Evolutionary conservation across 2,113 vertebrate genomes (phyloP).

Genomic region (Neogale vison): DNA sequence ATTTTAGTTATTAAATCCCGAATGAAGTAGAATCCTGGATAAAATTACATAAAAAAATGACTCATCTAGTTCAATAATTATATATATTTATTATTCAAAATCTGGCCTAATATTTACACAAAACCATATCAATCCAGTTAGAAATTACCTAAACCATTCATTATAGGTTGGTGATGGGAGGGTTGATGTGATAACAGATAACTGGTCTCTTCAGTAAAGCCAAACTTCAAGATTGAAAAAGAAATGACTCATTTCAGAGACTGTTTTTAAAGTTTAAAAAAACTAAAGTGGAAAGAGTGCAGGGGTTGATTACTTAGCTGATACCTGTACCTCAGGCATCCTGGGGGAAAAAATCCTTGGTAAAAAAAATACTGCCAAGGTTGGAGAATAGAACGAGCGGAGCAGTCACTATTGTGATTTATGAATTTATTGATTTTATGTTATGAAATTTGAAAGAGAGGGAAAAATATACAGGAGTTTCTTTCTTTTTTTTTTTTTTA

Average conservation of each 20-base stretch:
- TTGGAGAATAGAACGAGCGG: background rate
- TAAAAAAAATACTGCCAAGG: background rate
- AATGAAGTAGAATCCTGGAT: background rate
- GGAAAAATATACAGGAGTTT: background rate
- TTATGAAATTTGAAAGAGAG: conserved; percentile 37
- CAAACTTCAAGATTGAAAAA: conserved; percentile 39
- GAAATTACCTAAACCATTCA: background rate
- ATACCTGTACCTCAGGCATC: conserved; percentile 7
- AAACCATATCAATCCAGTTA: background rate
- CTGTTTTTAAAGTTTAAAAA: background rate
- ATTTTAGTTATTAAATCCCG: background rate
- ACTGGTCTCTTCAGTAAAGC: conserved; percentile 23
- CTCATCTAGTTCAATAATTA: background rate
- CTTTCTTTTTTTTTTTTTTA: too few relatives aligned
- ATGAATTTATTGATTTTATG: conserved; percentile 21
- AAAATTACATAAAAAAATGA: background rate
- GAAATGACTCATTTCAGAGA: background rate
- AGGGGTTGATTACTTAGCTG: background rate
- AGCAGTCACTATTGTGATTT: background rate
- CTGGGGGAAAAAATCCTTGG: background rate
- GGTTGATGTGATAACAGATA: background rate
- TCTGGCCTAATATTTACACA: background rate
- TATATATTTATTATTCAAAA: conserved; percentile 21
- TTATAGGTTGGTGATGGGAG: background rate
- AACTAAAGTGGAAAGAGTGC: background rate